Conservation (phyloP, 30 jellyfish, hydroid and myxozoan species). For the Cassiopea andromeda region DNA sequence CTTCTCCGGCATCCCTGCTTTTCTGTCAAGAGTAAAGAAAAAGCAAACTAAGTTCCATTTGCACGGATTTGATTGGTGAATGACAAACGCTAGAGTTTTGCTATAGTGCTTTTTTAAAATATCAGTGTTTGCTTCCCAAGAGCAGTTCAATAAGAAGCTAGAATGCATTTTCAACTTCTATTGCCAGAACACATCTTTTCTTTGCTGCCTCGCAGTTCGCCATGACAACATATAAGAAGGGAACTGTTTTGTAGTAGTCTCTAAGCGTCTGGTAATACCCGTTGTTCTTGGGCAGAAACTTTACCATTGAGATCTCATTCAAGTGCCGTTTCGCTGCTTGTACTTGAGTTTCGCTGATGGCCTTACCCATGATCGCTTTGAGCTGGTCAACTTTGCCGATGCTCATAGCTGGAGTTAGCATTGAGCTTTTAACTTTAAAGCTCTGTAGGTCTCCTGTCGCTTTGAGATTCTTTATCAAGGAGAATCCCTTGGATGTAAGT, state of each 20-base stretch:
- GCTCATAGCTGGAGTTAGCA: constrained; percentile 5
- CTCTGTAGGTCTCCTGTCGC: constrained; percentile 15
- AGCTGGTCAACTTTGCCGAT: constrained; percentile 26
- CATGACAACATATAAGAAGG: constrained; percentile 21
- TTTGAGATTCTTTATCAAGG: neutral
- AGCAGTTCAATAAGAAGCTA: neutral
- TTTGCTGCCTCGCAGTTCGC: constrained; percentile 30
- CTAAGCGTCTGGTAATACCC: constrained; percentile 59
- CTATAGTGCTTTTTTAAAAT: no score
- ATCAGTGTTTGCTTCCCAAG: no score
- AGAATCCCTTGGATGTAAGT: neutral
- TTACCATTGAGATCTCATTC: constrained; percentile 43
- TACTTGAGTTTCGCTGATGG: constrained; percentile 54
- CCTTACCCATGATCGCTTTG: constrained; percentile 30
- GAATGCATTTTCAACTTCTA: constrained; percentile 29
- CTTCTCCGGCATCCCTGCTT: no score
- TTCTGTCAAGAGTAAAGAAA: no score
- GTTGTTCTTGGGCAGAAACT: constrained; percentile 62
- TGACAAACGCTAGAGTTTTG: no score
- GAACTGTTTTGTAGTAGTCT: constrained; percentile 45
- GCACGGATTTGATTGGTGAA: no score
- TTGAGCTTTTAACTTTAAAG: constrained; percentile 5
- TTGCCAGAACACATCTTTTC: constrained; percentile 19
- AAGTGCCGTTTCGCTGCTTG: constrained; percentile 51
- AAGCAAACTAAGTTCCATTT: no score